phyloP scores from a whole-genome alignment of 1,140 invertebrate species.

The Anoplophora glabripennis region DNA sequence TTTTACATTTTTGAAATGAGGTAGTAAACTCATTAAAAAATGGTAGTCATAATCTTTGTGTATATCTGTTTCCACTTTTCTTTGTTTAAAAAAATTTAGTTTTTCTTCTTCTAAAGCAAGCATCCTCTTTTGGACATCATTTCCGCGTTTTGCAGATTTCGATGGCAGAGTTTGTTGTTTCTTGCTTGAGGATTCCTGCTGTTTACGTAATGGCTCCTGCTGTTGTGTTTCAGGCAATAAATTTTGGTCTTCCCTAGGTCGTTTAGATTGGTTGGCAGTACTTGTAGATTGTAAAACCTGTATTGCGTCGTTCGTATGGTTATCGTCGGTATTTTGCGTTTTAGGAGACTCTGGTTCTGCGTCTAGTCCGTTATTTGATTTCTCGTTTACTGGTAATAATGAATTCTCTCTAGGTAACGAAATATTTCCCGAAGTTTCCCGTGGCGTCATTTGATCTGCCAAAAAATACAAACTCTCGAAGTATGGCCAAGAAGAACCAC shows the following conservation, averaged over 20 bases:
- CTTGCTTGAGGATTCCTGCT: slow-evolving; percentile 3
- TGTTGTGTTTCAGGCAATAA: slow-evolving; percentile 4
- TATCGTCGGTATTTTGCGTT: slow-evolving; percentile 6
- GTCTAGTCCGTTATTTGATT: slow-evolving; percentile 2
- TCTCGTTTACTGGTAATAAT: slow-evolving; percentile 4
- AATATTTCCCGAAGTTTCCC: slow-evolving; percentile 14
- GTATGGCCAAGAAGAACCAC: slow-evolving; percentile 11
- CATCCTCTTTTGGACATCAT: slow-evolving; percentile 6
- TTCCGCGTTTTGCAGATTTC: slow-evolving; percentile 2
- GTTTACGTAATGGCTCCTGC: slow-evolving; percentile 4
- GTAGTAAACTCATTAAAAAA: slow-evolving; percentile 8
- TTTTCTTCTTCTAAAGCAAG: slow-evolving; percentile 1
- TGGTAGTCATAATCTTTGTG: slow-evolving; percentile 3
- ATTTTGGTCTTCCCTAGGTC: slow-evolving; percentile 2
- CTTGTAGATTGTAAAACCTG: slow-evolving; percentile 4
- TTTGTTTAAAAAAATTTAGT: slow-evolving; percentile 4
- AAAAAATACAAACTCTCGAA: slow-evolving; percentile 14
- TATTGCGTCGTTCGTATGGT: neutral
- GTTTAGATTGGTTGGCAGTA: slow-evolving; percentile 1
- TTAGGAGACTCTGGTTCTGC: slow-evolving; percentile 2
- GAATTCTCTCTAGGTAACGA: slow-evolving; percentile 1
- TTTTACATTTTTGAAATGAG: slow-evolving; percentile 13
- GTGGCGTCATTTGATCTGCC: slow-evolving; percentile 13
- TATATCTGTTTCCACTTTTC: slow-evolving; percentile 5
- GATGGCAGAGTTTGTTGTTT: slow-evolving; percentile 3